Base-by-base conservation (phyloP, 2,888 invertebrate species). In the Drosophila colorata region DNA sequence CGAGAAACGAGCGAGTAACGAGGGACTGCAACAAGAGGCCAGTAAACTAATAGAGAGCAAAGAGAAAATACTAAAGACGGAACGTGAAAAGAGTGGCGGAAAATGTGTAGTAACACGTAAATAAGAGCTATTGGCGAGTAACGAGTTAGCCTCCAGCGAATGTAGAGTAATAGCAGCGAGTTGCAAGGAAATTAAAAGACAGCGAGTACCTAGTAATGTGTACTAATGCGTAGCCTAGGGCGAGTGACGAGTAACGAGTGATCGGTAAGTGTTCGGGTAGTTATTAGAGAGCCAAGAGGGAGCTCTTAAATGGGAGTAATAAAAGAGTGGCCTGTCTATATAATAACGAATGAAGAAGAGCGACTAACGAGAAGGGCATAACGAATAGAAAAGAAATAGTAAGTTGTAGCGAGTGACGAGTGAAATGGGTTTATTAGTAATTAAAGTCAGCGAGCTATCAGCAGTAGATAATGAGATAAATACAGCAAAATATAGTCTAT, bases 371-470 rank as follows among this genome's bases (percentile, higher is more conserved):
- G 8, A 25, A 25, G 25, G 2, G 25, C 25, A 7, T 25, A 25
- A 25, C 25, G 7, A 8, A 25, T 25, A 25, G 7, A 0, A 8
- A 8, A 8, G 4, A 28, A 28, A 28, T 28, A 1, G 8, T 28
- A 8, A 28, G 28, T 8, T 8, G 18, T 33, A 40, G 44, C 38
- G 52, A 61, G 46, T 40, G 8, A 9, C 16, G 9, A 53, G 23
- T 44, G 14, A 33, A 2, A 14, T n/a, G 20, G 2, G 25, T 25
- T 25, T 5, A 25, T 11, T 31, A 11, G 11, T 4, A 33, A 2
- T 23, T 43, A 11, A 28, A 7, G 25, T 2, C 8, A 25, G 8
- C 25, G 1, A 25, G 28, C 2, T 25, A 8, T 1, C 2, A 8
- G 8, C 28, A 28, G 8, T 28, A 28, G 8, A 8, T 7, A 28